These are phyloP conservation scores for Bothrops alternatus DNA, from an alignment of 2,797 vertebrate species.

Conservation along the genomic window DNA sequence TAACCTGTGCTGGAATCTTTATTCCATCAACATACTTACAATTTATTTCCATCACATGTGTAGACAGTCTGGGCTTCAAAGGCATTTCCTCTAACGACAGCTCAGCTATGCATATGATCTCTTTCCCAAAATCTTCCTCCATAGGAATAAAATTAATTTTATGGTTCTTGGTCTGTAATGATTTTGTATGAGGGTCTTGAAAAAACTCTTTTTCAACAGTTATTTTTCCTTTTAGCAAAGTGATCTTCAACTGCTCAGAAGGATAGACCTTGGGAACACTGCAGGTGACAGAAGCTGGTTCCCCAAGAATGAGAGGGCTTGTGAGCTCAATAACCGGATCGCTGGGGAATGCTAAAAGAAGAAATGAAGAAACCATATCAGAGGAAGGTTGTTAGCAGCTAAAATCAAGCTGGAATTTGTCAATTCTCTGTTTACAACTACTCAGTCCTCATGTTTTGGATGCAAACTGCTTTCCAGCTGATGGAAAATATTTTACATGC, in stretches of 20 bases:
- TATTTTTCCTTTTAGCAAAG: constrained; percentile 64
- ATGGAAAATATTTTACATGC: background rate
- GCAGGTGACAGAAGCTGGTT: constrained; percentile 69
- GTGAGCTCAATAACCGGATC: constrained; percentile 74
- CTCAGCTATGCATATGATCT: constrained; percentile 74
- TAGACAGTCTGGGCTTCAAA: constrained; percentile 54
- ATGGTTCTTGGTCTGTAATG: constrained; percentile 66
- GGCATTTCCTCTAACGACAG: constrained; percentile 58
- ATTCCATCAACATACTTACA: constrained; percentile 74
- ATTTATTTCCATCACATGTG: constrained; percentile 65
- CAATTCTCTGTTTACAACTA: background rate
- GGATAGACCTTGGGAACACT: constrained; percentile 74
- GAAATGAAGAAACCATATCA: constrained; percentile 19
- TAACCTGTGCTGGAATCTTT: background rate
- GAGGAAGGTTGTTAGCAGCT: constrained; percentile 12
- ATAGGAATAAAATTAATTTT: constrained; percentile 54
- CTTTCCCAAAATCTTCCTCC: constrained; percentile 63
- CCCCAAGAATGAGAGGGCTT: constrained; percentile 61
- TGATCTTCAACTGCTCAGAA: constrained; percentile 67
- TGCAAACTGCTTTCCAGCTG: background rate
- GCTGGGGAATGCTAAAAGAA: constrained; percentile 79
- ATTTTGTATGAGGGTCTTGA: constrained; percentile 39
- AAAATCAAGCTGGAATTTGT: constrained; percentile 13
- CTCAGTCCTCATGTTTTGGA: background rate
- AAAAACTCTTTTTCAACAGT: constrained; percentile 26